Percentiles rank a stretch among this genome's conserved stretches.
These are phyloP conservation scores for Centropristis striata DNA, from an alignment of 2,113 vertebrate species.

Conservation along the genomic window DNA sequence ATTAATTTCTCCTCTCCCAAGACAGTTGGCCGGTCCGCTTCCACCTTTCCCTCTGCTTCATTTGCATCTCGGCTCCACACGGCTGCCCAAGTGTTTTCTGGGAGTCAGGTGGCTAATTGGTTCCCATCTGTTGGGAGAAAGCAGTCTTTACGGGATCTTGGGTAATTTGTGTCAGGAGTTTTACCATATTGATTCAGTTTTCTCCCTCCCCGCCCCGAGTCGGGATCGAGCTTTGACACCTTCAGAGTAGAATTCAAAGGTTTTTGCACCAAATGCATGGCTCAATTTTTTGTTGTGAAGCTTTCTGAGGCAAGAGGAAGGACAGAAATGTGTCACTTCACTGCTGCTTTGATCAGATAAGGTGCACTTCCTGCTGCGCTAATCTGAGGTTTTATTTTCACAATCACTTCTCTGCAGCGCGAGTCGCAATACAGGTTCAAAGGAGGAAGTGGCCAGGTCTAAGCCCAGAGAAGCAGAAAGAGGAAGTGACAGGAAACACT, in stretches of 20 bases:
- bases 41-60: conserved; percentile 64
- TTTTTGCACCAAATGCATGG: background rate
- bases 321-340: background rate
- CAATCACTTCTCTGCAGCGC: background rate
- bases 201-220: background rate
- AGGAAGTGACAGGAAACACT: conserved; percentile 60
- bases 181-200: conserved; percentile 49
- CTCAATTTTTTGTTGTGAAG: background rate
- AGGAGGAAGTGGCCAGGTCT: conserved; percentile 58
- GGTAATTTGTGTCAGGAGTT: conserved; percentile 70
- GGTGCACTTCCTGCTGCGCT: background rate
- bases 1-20: conserved; percentile 68
- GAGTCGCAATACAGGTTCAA: background rate
- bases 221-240: background rate
- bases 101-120: conserved; percentile 82
- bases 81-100: conserved; percentile 76
- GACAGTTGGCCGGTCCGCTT: conserved; percentile 55
- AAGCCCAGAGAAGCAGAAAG: conserved; percentile 33
- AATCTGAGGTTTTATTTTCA: conserved; percentile 6
- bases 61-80: conserved; percentile 74
- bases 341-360: background rate
- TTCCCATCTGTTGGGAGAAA: conserved; percentile 79
- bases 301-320: background rate
- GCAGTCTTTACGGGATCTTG: conserved; percentile 53
- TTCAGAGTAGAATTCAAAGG: background rate